Percentiles rank a stretch among this genome's conserved stretches.
These are phyloP conservation scores for Bugulina stolonifera DNA, from an alignment of 2,888 invertebrate genomes.

Conservation along the genomic window DNA sequence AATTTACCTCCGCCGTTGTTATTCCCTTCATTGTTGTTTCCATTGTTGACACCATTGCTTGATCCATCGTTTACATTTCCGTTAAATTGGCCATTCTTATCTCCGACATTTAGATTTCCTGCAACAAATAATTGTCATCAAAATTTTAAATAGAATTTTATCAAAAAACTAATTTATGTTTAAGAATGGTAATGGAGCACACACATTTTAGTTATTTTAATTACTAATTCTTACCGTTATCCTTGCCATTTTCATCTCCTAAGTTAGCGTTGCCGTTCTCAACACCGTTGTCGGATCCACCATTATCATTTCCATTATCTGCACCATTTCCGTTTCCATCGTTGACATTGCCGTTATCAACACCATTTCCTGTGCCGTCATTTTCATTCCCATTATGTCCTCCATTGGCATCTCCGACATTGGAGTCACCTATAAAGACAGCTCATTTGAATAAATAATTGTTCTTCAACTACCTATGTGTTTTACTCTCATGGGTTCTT, in stretches of 20 bases:
- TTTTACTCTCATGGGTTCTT: no score
- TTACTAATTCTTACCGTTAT: conserved; percentile 4
- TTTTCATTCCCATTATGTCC: background rate
- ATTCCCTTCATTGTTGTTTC: conserved; percentile 3
- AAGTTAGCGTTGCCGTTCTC: conserved; percentile 16
- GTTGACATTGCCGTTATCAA: conserved; percentile 26
- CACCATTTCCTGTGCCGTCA: conserved; percentile 15
- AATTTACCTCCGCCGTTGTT: conserved; percentile 18
- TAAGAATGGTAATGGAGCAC: no score
- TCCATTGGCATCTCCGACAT: background rate
- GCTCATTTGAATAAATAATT: no score
- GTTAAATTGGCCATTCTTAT: background rate
- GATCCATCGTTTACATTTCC: conserved; percentile 18
- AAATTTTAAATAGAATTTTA: no score
- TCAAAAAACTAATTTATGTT: no score
- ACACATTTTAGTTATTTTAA: no score
- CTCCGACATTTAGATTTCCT: conserved; percentile 13
- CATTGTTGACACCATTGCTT: background rate
- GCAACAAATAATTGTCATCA: no score
- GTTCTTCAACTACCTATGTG: no score
- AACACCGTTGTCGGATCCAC: background rate
- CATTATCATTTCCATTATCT: conserved; percentile 17
- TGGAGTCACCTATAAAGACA: background rate
- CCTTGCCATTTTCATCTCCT: background rate
- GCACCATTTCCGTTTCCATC: conserved; percentile 25